Evolutionary conservation across 2,888 invertebrate genomes (phyloP).

Genomic region (Cheilosia impressa): DNA sequence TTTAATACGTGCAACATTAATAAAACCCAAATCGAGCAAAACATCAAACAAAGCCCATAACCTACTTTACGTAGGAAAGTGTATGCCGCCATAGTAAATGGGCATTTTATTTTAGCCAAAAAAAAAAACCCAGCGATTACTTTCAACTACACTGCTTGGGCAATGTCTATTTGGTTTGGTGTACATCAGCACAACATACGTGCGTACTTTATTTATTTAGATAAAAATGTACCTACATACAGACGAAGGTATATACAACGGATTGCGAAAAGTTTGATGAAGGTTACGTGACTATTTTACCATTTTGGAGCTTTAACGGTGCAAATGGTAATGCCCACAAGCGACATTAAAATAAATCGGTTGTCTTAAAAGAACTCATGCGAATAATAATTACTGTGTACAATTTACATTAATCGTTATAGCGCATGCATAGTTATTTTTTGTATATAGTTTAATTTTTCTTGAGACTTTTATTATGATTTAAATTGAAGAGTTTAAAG

Average conservation of each 20-base stretch:
- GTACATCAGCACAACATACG: constrained; percentile 1
- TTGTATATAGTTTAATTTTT: too few species aligned
- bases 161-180: constrained; percentile 20
- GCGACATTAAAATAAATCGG: constrained; percentile 28
- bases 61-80: constrained; percentile 21
- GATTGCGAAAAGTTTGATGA: constrained; percentile 49
- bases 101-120: constrained; percentile 12
- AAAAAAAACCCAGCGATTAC: constrained; percentile 11
- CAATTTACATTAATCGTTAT: background rate
- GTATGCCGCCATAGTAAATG: constrained; percentile 26
- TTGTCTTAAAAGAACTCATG: background rate
- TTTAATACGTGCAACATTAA: constrained; percentile 5
- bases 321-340: constrained; percentile 24
- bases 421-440: too few species aligned
- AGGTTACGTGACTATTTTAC: constrained; percentile 59
- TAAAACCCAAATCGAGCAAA: constrained; percentile 22
- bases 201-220: constrained; percentile 1
- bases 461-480: too few species aligned
- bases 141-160: constrained; percentile 33
- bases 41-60: constrained; percentile 43
- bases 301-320: constrained; percentile 33
- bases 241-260: constrained; percentile 9
- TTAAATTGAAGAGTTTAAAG: too few species aligned
- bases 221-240: too few species aligned
- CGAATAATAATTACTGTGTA: background rate